phyloP scores from a whole-genome alignment of 2,113 vertebrate genomes.

The Gila orcuttii region DNA sequence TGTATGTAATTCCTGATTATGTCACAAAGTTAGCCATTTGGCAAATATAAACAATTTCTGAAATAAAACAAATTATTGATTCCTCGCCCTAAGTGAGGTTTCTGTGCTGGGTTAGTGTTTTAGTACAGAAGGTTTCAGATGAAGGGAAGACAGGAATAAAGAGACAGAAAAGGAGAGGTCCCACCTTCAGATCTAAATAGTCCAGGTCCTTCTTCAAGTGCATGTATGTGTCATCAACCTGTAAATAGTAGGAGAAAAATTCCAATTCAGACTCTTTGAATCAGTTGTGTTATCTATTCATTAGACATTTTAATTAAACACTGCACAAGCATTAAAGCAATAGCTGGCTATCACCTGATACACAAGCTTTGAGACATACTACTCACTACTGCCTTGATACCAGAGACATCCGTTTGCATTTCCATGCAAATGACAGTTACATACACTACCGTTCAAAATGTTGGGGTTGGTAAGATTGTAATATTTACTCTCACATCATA shows the following conservation, averaged over 20 bases:
- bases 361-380: background rate
- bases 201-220: constrained; percentile 96
- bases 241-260: constrained; percentile 52
- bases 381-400: background rate
- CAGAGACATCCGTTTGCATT: background rate
- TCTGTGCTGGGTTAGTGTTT: background rate
- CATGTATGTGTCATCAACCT: constrained; percentile 93
- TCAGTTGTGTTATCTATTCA: background rate
- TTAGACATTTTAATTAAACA: background rate
- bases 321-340: background rate
- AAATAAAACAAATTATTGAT: background rate
- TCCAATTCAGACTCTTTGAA: background rate
- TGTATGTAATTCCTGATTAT: background rate
- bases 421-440: background rate
- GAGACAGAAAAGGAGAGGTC: constrained; percentile 42
- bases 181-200: constrained; percentile 95
- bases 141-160: background rate
- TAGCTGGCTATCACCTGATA: background rate
- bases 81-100: background rate
- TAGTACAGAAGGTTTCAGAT: constrained; percentile 2
- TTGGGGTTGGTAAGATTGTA: background rate
- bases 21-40: background rate
- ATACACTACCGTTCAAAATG: background rate
- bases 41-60: background rate
- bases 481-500: background rate